Base-by-base conservation (phyloP, 1,140 invertebrate genomes). In the Magallana angulata region DNA sequence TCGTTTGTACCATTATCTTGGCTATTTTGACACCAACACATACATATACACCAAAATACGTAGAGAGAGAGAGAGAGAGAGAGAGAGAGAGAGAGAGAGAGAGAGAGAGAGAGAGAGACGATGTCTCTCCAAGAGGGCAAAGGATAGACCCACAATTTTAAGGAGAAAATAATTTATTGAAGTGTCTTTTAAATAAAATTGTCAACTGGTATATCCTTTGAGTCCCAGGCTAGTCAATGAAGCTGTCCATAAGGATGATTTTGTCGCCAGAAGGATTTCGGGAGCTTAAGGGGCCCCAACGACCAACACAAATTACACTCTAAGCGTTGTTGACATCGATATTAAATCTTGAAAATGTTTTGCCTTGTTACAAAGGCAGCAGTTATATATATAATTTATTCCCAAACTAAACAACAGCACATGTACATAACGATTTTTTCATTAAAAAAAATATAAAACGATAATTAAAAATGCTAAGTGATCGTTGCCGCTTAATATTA, bases 211-310 rank as follows among this genome's bases (percentile, higher is more conserved):
- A 76, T 24, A 76, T 76, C 68, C 68, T 12, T 76, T 7, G 8
- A 76, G 68, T 76, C 68, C 36, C 68, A 30, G 68, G 24, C 24
- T 36, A 76, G 68, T 76, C 68, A 76, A 76, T 76, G 68, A 76
- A 76, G 8, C 68, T 76, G 68, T 76, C 68, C 68, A 24, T 12
- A 11, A 24, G 36, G 68, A 76, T 76, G 24, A 76, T 76, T 36
- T 30, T 76, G 68, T 76, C 68, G 68, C 68, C 68, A 76, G 68
- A 18, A 76, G 68, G 68, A 76, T 76, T 76, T 76, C 68, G 36
- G 2, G 11, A 76, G 68, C 30, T 76, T 76, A 76, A 76, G 68
- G 24, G 36, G 9, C 24, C 68, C 36, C 30, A 76, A 76, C 24
- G 14, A 11, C 8, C 24, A 36, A 24, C 68, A 62, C 24, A 76